These are phyloP conservation scores for Hymenopus coronatus DNA, from an alignment of 2,888 invertebrate genomes.

Conservation along the genomic window DNA sequence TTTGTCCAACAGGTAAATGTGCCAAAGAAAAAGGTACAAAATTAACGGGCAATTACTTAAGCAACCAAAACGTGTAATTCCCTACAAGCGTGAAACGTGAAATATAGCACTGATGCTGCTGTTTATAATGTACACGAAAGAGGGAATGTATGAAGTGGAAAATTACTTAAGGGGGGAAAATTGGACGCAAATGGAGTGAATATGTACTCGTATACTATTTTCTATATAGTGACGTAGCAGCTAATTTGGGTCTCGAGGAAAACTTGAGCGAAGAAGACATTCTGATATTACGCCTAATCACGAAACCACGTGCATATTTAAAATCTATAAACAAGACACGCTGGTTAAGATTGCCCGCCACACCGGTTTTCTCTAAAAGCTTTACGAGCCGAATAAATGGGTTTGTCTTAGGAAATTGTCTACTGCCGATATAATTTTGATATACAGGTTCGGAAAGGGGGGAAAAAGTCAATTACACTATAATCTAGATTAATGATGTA, in stretches of 20 bases:
- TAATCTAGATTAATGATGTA: slow-evolving; percentile 1
- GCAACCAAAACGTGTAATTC: too few relatives aligned
- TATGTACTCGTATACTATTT: background rate
- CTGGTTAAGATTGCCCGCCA: background rate
- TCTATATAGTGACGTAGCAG: too few relatives aligned
- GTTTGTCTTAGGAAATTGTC: slow-evolving; percentile 4
- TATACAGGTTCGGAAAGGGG: background rate
- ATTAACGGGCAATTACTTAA: too few relatives aligned
- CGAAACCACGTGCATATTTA: background rate
- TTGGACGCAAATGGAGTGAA: background rate
- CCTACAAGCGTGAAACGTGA: too few relatives aligned
- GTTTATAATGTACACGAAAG: background rate
- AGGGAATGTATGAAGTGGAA: background rate
- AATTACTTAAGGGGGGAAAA: background rate
- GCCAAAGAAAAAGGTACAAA: too few relatives aligned
- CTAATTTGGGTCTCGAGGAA: background rate
- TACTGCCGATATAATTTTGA: background rate
- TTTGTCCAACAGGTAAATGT: too few relatives aligned
- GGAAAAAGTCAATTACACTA: background rate
- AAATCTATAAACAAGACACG: background rate
- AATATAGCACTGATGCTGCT: background rate
- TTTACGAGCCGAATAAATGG: slow-evolving; percentile 1
- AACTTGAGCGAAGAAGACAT: background rate
- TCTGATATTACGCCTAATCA: background rate
- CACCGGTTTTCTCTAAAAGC: slow-evolving; percentile 9